Conservation (phyloP, 2,888 invertebrate genomes). For the Matsumyia berberina region DNA sequence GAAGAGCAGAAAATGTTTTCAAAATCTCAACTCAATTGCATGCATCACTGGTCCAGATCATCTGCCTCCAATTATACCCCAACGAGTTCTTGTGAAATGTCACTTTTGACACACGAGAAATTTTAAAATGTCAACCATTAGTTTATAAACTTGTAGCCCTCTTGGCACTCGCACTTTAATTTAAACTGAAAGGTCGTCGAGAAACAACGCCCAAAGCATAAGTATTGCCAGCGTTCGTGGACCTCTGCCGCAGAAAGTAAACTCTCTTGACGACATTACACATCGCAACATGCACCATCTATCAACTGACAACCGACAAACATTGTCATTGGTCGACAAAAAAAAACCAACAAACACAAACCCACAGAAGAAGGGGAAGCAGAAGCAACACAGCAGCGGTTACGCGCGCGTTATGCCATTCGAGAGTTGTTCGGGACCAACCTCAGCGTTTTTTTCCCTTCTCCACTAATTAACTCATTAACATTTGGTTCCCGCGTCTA, state of each 20-base stretch:
- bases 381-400: slow-evolving; percentile 42
- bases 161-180: slow-evolving; percentile 45
- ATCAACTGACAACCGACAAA: slow-evolving; percentile 74
- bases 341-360: slow-evolving; percentile 13
- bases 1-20: too few species aligned
- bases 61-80: not conserved
- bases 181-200: slow-evolving; percentile 52
- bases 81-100: not conserved
- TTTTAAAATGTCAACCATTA: slow-evolving; percentile 12
- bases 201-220: slow-evolving; percentile 57
- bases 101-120: slow-evolving; percentile 15
- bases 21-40: too few species aligned
- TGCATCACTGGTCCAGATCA: too few species aligned
- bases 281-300: slow-evolving; percentile 65
- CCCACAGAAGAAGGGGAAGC: slow-evolving; percentile 10
- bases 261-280: slow-evolving; percentile 53
- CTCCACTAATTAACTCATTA: slow-evolving; percentile 84
- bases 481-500: slow-evolving; percentile 80
- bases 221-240: slow-evolving; percentile 41
- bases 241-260: slow-evolving; percentile 40
- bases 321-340: slow-evolving; percentile 50
- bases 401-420: slow-evolving; percentile 70
- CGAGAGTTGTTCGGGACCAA: slow-evolving; percentile 77
- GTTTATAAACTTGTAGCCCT: slow-evolving; percentile 48
- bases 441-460: slow-evolving; percentile 80